Evolutionary conservation across 2,797 vertebrate genomes (phyloP).

Genomic region (Momotus momota): DNA sequence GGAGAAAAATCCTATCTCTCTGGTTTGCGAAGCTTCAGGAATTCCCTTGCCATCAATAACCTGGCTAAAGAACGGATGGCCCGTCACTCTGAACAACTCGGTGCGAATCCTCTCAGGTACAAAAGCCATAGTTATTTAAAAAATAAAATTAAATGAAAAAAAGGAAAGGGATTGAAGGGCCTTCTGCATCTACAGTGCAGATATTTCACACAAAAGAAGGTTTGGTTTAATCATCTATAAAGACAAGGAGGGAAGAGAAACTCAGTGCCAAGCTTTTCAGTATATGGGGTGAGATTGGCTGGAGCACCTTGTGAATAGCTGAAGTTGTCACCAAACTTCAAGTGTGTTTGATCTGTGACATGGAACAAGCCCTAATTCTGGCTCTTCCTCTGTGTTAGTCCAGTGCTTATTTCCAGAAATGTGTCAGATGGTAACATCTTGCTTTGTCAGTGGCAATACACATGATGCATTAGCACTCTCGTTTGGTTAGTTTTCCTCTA

Average conservation of each 20-base stretch:
- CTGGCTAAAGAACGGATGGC: slow-evolving; percentile 91
- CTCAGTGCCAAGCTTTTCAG: background rate
- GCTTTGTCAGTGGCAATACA: background rate
- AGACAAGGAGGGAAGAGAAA: background rate
- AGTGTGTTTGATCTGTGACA: background rate
- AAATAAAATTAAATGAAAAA: background rate
- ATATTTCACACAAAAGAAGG: background rate
- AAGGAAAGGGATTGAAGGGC: background rate
- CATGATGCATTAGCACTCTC: background rate
- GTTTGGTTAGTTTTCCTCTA: background rate
- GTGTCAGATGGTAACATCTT: background rate
- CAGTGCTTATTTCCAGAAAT: background rate
- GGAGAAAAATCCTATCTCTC: slow-evolving; percentile 90
- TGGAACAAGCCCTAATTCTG: background rate
- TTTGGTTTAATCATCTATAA: background rate
- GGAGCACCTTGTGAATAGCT: background rate
- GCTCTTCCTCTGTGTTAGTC: background rate
- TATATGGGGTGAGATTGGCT: background rate
- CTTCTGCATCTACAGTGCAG: background rate
- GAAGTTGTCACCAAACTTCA: background rate
- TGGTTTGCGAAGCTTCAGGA: slow-evolving; percentile 92
- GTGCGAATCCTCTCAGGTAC: slow-evolving; percentile 91
- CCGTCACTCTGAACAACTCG: slow-evolving; percentile 81
- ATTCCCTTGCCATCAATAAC: slow-evolving; percentile 91
- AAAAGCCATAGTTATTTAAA: background rate